Evolutionary conservation across 1,140 invertebrate genomes (phyloP).

Genomic region (Eueides isabella): DNA sequence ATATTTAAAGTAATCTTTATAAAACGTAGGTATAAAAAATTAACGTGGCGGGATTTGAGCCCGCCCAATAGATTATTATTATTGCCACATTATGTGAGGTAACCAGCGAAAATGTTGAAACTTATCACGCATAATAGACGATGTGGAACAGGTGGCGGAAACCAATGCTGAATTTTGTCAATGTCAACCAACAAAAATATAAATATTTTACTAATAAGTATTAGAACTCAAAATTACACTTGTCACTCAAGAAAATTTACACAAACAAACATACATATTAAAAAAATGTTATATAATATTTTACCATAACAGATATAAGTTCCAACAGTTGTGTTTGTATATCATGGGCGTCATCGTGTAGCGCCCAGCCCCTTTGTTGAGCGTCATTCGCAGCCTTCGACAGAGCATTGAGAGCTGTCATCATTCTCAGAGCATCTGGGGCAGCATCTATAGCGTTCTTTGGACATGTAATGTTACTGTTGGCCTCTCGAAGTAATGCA

Average conservation of each 20-base stretch:
- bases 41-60: too few species aligned
- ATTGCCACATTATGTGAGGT: too few species aligned
- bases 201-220: neutral
- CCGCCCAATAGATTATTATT: too few species aligned
- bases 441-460: constrained; percentile 86
- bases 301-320: constrained; percentile 92
- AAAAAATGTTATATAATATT: constrained; percentile 33
- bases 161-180: neutral
- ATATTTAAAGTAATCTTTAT: too few species aligned
- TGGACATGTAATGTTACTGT: constrained; percentile 79
- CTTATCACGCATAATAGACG: too few species aligned
- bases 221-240: neutral
- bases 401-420: constrained; percentile 90
- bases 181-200: neutral
- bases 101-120: too few species aligned
- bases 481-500: constrained; percentile 72
- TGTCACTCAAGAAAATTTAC: too few species aligned
- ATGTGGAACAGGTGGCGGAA: too few species aligned
- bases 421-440: constrained; percentile 90
- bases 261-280: neutral
- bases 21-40: too few species aligned
- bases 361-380: constrained; percentile 95
- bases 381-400: constrained; percentile 95
- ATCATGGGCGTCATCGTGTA: constrained; percentile 94
- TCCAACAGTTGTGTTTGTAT: constrained; percentile 93